Conservation (phyloP, 2,797 vertebrate species). For the Melanotaenia nigrans region DNA sequence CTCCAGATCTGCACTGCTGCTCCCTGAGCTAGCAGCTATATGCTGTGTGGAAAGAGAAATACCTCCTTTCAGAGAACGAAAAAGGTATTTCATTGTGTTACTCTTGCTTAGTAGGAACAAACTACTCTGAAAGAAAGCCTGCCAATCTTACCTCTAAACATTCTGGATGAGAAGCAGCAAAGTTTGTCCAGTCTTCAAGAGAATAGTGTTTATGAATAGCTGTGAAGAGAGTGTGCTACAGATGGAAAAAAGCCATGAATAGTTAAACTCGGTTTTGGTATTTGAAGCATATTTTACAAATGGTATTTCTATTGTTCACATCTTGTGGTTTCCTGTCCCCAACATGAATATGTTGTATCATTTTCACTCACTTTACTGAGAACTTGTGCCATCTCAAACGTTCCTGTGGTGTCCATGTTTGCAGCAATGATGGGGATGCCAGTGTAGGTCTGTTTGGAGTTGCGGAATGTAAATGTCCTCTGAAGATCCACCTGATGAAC, state of each 20-base stretch:
- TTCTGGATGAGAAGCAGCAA: slow-evolving; percentile 90
- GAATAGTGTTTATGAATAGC: slow-evolving; percentile 97
- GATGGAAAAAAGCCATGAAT: background rate
- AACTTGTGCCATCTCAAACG: slow-evolving; percentile 95
- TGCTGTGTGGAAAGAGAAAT: slow-evolving; percentile 78
- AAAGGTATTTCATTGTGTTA: background rate
- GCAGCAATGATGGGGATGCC: slow-evolving; percentile 97
- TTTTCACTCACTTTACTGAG: slow-evolving; percentile 90
- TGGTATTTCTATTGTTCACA: background rate
- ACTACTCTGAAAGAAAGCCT: background rate
- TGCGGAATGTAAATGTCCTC: slow-evolving; percentile 95
- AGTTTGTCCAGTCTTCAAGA: slow-evolving; percentile 94
- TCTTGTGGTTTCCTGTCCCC: background rate
- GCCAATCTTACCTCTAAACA: slow-evolving; percentile 90
- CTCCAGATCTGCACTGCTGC: slow-evolving; percentile 89
- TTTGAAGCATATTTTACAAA: background rate
- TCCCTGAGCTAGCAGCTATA: slow-evolving; percentile 94
- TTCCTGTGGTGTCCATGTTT: slow-evolving; percentile 99
- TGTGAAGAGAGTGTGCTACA: slow-evolving; percentile 94
- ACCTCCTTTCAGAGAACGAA: background rate
- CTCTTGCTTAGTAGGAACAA: background rate
- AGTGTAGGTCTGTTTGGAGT: slow-evolving; percentile 96
- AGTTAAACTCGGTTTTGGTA: background rate
- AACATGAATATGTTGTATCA: background rate
- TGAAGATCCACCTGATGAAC: slow-evolving; percentile 90